Conservation (phyloP, 1,140 invertebrate species). For the Camponotus pennsylvanicus region DNA sequence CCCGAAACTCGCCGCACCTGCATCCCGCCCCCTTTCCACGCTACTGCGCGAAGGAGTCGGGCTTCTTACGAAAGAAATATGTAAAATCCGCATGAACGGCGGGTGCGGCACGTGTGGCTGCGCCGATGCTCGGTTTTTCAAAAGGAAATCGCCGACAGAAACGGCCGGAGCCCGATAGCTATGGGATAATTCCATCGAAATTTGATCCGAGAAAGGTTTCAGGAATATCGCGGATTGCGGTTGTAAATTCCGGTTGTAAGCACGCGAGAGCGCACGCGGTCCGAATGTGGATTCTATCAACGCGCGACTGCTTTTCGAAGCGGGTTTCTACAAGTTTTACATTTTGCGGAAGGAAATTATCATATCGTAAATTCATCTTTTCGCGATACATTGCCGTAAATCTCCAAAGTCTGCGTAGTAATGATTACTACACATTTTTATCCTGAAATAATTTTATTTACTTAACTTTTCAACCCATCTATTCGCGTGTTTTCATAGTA, state of each 20-base stretch:
- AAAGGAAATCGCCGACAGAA: slow-evolving; percentile 54
- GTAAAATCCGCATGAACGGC: slow-evolving; percentile 62
- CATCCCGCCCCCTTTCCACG: slow-evolving; percentile 47
- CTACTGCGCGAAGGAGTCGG: slow-evolving; percentile 45
- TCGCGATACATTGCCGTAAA: not conserved
- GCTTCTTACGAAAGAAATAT: slow-evolving; percentile 64
- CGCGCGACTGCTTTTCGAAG: slow-evolving; percentile 5
- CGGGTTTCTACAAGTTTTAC: not conserved
- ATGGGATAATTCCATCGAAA: slow-evolving; percentile 55
- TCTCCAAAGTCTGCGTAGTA: not conserved
- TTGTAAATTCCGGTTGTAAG: slow-evolving; percentile 40
- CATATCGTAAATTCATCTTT: not conserved
- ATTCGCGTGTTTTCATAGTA: not conserved
- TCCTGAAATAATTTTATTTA: slow-evolving; percentile 7
- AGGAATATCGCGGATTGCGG: slow-evolving; percentile 37
- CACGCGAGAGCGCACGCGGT: slow-evolving; percentile 6
- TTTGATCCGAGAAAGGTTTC: slow-evolving; percentile 59
- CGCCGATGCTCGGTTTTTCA: slow-evolving; percentile 49
- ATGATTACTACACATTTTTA: not conserved
- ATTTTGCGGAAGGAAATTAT: slow-evolving; percentile 6
- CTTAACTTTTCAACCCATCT: slow-evolving; percentile 11
- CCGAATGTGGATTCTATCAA: slow-evolving; percentile 48
- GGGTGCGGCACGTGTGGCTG: slow-evolving; percentile 58
- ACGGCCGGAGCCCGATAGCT: slow-evolving; percentile 27
- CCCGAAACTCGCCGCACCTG: slow-evolving; percentile 77